Base-by-base conservation (phyloP, 2,888 invertebrate genomes). In the Aspidapion aeneum region DNA sequence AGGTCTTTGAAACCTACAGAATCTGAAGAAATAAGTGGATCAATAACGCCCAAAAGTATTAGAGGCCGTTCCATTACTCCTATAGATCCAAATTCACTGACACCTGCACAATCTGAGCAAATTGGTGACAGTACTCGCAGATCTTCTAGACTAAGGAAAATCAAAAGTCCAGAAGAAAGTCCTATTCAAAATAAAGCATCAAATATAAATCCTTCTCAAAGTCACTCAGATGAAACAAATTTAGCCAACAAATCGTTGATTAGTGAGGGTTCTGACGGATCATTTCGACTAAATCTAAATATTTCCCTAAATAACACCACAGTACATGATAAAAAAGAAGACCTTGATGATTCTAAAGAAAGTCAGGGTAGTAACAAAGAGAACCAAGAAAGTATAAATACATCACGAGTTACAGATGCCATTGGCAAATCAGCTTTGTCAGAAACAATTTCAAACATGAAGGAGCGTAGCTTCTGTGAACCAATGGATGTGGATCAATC, bases 401-500 rank as follows among this genome's bases (percentile, higher is more conserved):
- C 35, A 35, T 12, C 35, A 35, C 64, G 70, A 57, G 64, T 68
- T 51, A 68, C 70, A 12, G 68, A 71, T 61, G 72, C 71, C 9
- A 71, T 72, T 57, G 64, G 65, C 16, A n/a, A n/a, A n/a, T n/a
- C n/a, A n/a, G n/a, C n/a, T n/a, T n/a, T n/a, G n/a, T n/a, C n/a
- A n/a, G n/a, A n/a, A n/a, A n/a, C n/a, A n/a, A n/a, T n/a, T n/a
- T 68, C 71, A 3, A 70, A 67, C 55, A 63, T 64, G 50, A 62
- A 61, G 1, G 67, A 71, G 1, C 63, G 55, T 19, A 71, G 70
- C 61, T 71, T 69, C 58, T 49, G 61, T 18, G 71, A 72, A 63
- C 70, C 71, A 2, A 72, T 72, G 72, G 71, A 71, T 49, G 70
- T 72, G 1, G 72, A 72, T 61, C 66, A 35, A 35, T 60, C 18